phyloP scores from a whole-genome alignment of 2,797 vertebrate species.

The Notoglanidium macrostoma region DNA sequence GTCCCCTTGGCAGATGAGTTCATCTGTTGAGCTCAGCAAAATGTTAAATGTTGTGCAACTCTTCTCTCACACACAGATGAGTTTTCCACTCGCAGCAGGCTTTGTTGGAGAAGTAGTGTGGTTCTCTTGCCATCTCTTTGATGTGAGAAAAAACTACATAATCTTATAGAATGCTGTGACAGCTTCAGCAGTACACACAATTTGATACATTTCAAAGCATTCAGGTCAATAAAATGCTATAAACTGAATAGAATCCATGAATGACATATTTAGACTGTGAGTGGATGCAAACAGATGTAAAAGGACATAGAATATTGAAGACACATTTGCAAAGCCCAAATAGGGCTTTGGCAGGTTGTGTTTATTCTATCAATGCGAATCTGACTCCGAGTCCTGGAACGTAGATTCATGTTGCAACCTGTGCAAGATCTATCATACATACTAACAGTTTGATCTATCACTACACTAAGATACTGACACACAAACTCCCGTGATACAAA shows the following conservation, averaged over 20 bases:
- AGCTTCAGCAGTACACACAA: neutral
- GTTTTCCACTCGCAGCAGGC: constrained; percentile 41
- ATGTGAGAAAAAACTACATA: neutral
- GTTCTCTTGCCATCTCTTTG: constrained; percentile 16
- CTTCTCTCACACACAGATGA: neutral
- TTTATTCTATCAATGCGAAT: constrained; percentile 64
- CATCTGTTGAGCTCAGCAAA: constrained; percentile 59
- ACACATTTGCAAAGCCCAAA: neutral
- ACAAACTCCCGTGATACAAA: neutral
- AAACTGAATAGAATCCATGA: neutral
- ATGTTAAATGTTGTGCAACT: constrained; percentile 47
- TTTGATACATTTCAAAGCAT: constrained; percentile 1
- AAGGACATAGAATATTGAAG: neutral
- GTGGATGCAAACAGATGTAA: neutral
- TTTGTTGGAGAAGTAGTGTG: constrained; percentile 18
- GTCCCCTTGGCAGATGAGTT: constrained; percentile 50
- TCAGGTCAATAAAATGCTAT: neutral
- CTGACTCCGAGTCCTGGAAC: constrained; percentile 45
- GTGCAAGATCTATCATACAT: constrained; percentile 55
- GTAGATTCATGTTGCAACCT: constrained; percentile 70
- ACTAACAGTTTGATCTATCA: constrained; percentile 4
- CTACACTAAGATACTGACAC: neutral
- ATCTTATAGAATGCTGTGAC: neutral
- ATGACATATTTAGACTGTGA: neutral
- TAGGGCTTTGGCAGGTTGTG: constrained; percentile 22